Base-by-base conservation (phyloP, 1,140 invertebrate genomes). In the Calosoma granatense region DNA sequence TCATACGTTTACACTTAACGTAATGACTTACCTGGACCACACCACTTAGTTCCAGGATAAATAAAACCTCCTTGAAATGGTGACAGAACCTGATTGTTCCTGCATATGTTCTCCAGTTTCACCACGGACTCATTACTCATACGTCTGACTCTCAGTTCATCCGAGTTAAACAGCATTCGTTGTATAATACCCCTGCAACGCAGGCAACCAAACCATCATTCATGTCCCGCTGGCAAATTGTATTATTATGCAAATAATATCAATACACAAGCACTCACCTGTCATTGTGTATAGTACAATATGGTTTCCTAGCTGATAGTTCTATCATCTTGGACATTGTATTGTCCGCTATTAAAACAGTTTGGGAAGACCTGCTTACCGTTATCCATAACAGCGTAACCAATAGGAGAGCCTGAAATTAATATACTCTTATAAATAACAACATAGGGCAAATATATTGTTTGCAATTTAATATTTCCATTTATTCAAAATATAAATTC, bases 241-340 rank as follows among this genome's bases (percentile, higher is more conserved):
- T n/a, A n/a, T n/a, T n/a, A n/a, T n/a, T n/a, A n/a, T n/a, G n/a
- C n/a, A n/a, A n/a, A n/a, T n/a, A n/a, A n/a, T n/a, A n/a, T 12
- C 41, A 30, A 26, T 47, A 23, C 2, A 56, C 6, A 21, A 23
- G 19, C 19, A 47, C 59, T 67, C 59, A 78, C 76, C 75, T 76
- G 61, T 83, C 81, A 1, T 70, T 76, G 57, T 83, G 79, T 53
- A 83, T 72, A 21, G 73, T 74, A 56, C 81, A 83, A 60, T 78
- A 82, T 6, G 81, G 81, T 57, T 73, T 71, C 0, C 72, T 73
- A 3, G 81, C 74, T 12, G 78, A 80, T 1, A 83, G 60, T 65
- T 83, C 81, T 21, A 83, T 77, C 81, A 83, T 83, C 51, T 74
- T 77, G 9, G 80, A 78, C 81, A 83, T 83, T 1, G 76, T 76